Evolutionary conservation across 1,140 invertebrate species (phyloP), one percentile per base, ranked within the genome.

Genomic region (Zelostemma sp.): DNA sequence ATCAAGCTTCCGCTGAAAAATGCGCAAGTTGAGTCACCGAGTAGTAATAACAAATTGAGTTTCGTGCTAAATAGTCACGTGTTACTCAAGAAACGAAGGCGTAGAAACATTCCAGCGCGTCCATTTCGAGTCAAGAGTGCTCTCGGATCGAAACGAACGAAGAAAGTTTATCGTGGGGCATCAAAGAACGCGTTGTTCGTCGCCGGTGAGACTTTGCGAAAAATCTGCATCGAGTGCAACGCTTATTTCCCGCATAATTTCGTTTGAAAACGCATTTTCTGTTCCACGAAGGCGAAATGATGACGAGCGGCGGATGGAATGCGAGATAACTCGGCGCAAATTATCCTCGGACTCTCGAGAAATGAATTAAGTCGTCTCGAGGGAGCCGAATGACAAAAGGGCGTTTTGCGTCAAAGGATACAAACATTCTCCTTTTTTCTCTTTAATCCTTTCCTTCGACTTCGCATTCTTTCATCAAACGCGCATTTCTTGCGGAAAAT

Each of bases 291-390:
- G 72, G 60, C 67, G 66, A 61, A 69, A 46, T 61, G 74, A 70
- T 82, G 80, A 83, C 80, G 79, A 74, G 60, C 67, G 46, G 55
- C 45, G 60, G 50, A 51, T 76, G 81, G 81, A 82, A 84, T 83
- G 81, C 62, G 75, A 77, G 80, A 79, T 84, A 83, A 82, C 77
- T 80, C 63, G 71, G 51, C 19, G 65, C 56, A 63, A 66, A 79
- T 77, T 74, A 72, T 76, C 56, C 60, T 33, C 28, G 40, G 56
- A 43, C n/a, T 53, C 56, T 64, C 33, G 49, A 70, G 8, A 8
- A 35, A 35, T 1, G 41, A 43, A 43, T 43, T 17, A 18, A 43
- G 17, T 18, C 15, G 41, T 43, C 41, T 43, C 40, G 11, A 17
- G 14, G 17, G 41, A 43, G 14, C 6, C 11, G 17, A 35, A 12